Base-by-base conservation (phyloP, 2,113 vertebrate genomes). In the Hippocampus guttulatus region DNA sequence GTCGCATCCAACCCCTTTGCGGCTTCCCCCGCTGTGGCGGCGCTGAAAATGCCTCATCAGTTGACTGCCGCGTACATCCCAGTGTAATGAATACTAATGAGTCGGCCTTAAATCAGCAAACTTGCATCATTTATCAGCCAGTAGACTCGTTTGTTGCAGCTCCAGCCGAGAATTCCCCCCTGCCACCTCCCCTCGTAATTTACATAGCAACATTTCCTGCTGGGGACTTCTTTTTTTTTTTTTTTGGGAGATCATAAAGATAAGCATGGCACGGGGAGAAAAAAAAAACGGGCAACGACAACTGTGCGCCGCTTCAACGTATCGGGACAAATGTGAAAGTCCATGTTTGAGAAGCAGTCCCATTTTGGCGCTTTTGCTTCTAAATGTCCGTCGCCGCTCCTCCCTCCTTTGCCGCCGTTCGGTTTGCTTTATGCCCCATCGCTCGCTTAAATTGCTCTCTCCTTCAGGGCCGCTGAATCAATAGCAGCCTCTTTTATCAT, bases 381-480 rank as follows among this genome's bases (percentile, higher is more conserved):
- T 64, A 70, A 78, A 78, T 74, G 81, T 84, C 80, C 72, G 61
- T 63, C 70, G 68, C 75, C 77, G 77, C 74, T 76, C 77, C 78
- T 70, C 82, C 71, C 73, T 71, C 77, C 76, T 83, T 86, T 85
- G 71, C 77, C 87, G 88, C 75, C 80, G 81, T 80, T 82, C 87
- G 81, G 88, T 92, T 91, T 91, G 91, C 91, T 92, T 92, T 92
- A 91, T 92, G 91, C 88, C 92, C 90, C 88, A 90, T 91, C 89
- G 87, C 85, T 86, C 78, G 86, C 87, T 90, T 92, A 92, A 93
- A 93, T 94, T 94, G 93, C 91, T 93, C 94, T 94, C 93, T 94
- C 91, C 88, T 91, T 88, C 77, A 87, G 86, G 82, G 68, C 64
- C 68, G 71, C 81, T 89, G 88, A 92, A 95, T 96, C 94, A 92